Evolutionary conservation across 2,797 vertebrate species (phyloP), one percentile per base, ranked within the genome.

Genomic region (Antennarius maculatus): DNA sequence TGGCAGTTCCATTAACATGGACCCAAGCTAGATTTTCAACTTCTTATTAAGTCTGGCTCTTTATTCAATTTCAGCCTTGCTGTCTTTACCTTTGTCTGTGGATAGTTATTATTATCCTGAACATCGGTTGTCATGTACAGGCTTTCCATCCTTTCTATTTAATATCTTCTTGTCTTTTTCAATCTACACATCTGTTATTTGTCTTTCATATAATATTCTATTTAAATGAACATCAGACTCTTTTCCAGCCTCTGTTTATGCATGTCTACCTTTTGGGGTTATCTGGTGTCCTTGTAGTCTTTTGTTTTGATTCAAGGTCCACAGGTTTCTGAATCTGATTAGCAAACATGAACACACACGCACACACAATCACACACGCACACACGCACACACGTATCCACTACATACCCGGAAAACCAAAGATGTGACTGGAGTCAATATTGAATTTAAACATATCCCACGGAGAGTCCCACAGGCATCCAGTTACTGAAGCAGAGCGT

Each of bases 11-110:
- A 77, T 76, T 71, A 76, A 54, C 54, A 45, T 73, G 71, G 62
- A 86, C 68, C 37, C 28, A 15, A 71, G 74, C 81, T 79, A 83
- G 79, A 66, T 80, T 74, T 77, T 50, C 61, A 54, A 51, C 61
- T 69, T 68, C 71, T 73, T 74, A 75, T 23, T 23, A 23, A 82
- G 74, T 75, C 37, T 50, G 58, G 54, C 61, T 57, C 69, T 71
- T 74, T 47, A 79, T 74, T 80, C 76, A 82, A 75, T 87, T 89
- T 76, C 75, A 79, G 52, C 52, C 27, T 80, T 68, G 82, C 83
- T 85, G 69, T 82, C 71, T 79, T 75, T 79, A 58, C 2, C 7
- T 72, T 77, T 83, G 68, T 66, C 65, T 77, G 80, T 56, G 66
- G 69, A 72, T 80, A 72, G 54, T 74, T 61, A 79, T 86, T 78